Percentiles rank a stretch among this genome's conserved stretches.
Evolutionary conservation across 2,888 invertebrate species (phyloP).

Genomic region (Carpatolechia fugitivella): DNA sequence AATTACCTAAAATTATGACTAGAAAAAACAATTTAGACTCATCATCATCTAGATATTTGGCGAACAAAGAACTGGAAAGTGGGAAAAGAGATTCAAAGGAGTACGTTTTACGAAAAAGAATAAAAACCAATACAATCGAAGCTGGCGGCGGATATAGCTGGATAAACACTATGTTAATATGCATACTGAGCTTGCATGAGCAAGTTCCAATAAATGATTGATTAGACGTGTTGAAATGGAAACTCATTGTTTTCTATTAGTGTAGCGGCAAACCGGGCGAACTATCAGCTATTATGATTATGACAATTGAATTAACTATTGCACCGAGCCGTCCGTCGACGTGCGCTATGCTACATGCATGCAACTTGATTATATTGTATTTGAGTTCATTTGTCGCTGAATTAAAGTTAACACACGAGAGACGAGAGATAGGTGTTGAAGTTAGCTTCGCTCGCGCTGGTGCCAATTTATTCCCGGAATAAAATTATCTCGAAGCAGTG

Average conservation of each 20-base stretch:
- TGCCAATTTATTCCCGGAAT: slow-evolving; percentile 23
- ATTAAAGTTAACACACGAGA: slow-evolving; percentile 22
- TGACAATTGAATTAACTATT: slow-evolving; percentile 28
- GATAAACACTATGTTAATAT: too few species aligned
- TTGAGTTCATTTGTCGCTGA: slow-evolving; percentile 2
- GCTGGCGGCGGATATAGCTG: too few species aligned
- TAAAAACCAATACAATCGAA: too few species aligned
- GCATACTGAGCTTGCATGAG: too few species aligned
- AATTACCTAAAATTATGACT: too few species aligned
- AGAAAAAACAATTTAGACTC: too few species aligned
- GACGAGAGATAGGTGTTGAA: slow-evolving; percentile 27
- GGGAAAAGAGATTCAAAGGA: too few species aligned
- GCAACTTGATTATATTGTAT: too few species aligned
- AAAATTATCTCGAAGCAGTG: slow-evolving; percentile 31
- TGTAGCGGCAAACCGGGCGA: slow-evolving; percentile 21
- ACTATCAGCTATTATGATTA: slow-evolving; percentile 30
- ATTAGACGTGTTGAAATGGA: slow-evolving; percentile 23
- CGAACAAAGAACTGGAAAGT: too few species aligned
- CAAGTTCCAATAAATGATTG: slow-evolving; percentile 8
- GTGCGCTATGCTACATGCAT: slow-evolving; percentile 5
- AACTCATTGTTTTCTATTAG: slow-evolving; percentile 27
- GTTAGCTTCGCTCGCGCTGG: slow-evolving; percentile 29
- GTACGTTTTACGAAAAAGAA: too few species aligned
- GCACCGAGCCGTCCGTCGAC: background rate
- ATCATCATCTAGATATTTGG: too few species aligned